Evolutionary conservation across 2,113 vertebrate genomes (phyloP), one percentile per base, ranked within the genome.

Genomic region (Acanthisitta chloris): DNA sequence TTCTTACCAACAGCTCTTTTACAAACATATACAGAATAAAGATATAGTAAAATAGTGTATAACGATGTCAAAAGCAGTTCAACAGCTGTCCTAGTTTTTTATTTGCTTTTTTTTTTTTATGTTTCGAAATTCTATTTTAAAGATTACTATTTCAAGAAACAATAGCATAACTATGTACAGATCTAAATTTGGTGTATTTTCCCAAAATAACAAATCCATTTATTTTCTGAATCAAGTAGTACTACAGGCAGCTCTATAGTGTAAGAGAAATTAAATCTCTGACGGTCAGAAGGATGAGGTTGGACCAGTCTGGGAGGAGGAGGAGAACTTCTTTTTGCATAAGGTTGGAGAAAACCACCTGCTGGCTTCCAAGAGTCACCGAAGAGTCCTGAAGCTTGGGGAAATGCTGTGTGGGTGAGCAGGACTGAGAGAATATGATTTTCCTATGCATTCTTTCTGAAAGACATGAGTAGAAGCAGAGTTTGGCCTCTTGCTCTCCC

Each of bases 371-470:
- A 42, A n/a, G 14, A 69, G 15, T 24, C 20, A 43, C 20, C 59
- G 8, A 8, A 69, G 74, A 74, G 3, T 71, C 80, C 31, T 29
- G 16, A 33, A 14, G 2, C 17, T 40, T 48, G 14, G 17, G 13
- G 33, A 89, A 91, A 61, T 28, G 9, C 2, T 55, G 15, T 0
- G 0, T 42, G 21, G 3, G 7, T 48, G n/a, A 89, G 18, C 65
- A 21, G 28, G 25, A 31, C 12, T 29, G 24, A 65, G 3, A 6
- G 4, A 51, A 45, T 19, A 12, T 19, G 8, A 34, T 14, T 54
- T 6, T 33, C 51, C 34, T 17, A 12, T 12, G 9, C 4, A 46
- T 6, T 82, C 16, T 66, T 25, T 23, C 17, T 52, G 55, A 57
- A 69, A 65, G 14, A 43, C 31, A 0, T 7, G 7, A 54, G 21